These are phyloP conservation scores for Planiliza haematocheilus DNA, from an alignment of 2,113 vertebrate species.

Conservation along the genomic window DNA sequence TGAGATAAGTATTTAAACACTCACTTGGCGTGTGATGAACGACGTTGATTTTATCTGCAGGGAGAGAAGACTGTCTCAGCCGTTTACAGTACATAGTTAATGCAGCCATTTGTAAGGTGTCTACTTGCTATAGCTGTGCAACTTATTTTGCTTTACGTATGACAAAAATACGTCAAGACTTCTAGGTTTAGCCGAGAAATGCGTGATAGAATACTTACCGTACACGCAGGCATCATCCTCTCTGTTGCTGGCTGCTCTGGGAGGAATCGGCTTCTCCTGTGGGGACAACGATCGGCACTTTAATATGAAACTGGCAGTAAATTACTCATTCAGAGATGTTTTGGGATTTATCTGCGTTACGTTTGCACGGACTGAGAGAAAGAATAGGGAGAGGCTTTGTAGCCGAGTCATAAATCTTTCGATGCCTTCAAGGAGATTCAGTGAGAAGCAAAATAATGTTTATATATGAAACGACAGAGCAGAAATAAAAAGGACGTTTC, in stretches of 20 bases:
- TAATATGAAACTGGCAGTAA: neutral
- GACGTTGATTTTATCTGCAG: constrained; percentile 83
- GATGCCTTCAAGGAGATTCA: constrained; percentile 4
- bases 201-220: constrained; percentile 65
- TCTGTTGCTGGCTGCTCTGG: constrained; percentile 61
- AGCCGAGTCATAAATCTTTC: constrained; percentile 26
- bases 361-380: constrained; percentile 18
- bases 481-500: neutral
- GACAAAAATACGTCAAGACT: too few relatives aligned
- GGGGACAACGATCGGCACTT: constrained; percentile 29
- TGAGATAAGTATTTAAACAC: constrained; percentile 58
- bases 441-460: constrained; percentile 7
- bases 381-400: neutral
- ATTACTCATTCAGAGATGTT: constrained; percentile 19
- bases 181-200: constrained; percentile 19
- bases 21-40: constrained; percentile 80
- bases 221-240: constrained; percentile 70
- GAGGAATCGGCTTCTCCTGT: constrained; percentile 76
- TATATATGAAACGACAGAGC: constrained; percentile 17
- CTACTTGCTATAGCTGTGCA: neutral
- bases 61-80: constrained; percentile 35
- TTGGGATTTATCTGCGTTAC: constrained; percentile 5
- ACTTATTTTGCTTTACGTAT: too few relatives aligned
- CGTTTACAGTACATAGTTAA: constrained; percentile 37
- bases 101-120: constrained; percentile 28